Evolutionary conservation across 2,797 vertebrate genomes (phyloP), one percentile per base, ranked within the genome.

Genomic region (Benthosema pterotum): DNA sequence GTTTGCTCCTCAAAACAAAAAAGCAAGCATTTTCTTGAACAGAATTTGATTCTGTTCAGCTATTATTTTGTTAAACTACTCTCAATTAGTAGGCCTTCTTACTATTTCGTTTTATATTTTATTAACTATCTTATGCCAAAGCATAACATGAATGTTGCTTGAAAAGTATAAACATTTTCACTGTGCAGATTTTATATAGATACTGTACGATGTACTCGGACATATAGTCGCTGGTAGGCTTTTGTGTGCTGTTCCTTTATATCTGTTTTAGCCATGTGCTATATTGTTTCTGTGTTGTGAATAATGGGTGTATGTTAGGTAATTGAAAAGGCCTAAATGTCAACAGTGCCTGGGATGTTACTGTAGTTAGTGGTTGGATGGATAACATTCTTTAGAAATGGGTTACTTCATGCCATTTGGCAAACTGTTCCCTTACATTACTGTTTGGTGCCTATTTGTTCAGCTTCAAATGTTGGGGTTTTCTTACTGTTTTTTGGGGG

Each of bases 141-240:
- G 83, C 84, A 89, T 88, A 81, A 87, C 57, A 67, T 85, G 79
- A 89, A 90, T 88, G 88, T 90, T 85, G 65, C 81, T 57, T n/a
- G 11, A 74, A 59, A 71, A 69, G 42, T 77, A 71, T 53, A 75
- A 71, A 69, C 19, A 38, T 1, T 64, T 76, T 81, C 63, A 75
- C 64, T 76, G 64, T 85, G 80, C 79, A 80, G 77, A 71, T 83
- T 85, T 69, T 73, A 61, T 67, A 52, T 71, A 74, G 66, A 61
- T 55, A 65, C 64, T 42, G 45, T 54, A 17, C 22, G 38, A 17
- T 75, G 56, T 74, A 70, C 52, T 72, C 16, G 60, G 19, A 66
- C 65, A 57, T 65, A 5, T 55, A 46, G 43, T 42, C 42, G 48
- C 69, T 11, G 11, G 52, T 47, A 1, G n/a, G 49, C 15, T 67